Conservation (phyloP, 2,888 invertebrate species). For the Cryptus viduatorius region DNA sequence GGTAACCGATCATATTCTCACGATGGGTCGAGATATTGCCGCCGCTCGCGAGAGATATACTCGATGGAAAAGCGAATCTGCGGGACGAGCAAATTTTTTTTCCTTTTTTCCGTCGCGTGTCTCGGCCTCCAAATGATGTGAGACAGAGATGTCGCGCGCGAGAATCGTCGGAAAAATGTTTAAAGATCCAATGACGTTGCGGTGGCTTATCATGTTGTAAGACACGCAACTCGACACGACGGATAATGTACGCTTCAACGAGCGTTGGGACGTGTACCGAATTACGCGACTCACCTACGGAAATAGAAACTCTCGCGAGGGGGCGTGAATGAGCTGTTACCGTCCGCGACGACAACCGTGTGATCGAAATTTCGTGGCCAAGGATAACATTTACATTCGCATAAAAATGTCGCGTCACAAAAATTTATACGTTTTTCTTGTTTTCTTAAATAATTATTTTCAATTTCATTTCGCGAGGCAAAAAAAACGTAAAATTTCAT, state of each 20-base stretch:
- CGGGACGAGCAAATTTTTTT: background rate
- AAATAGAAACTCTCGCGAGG: slow-evolving; percentile 55
- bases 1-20: slow-evolving; percentile 44
- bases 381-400: slow-evolving; percentile 13
- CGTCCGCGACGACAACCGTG: slow-evolving; percentile 23
- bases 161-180: slow-evolving; percentile 14
- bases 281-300: slow-evolving; percentile 75
- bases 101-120: background rate
- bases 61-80: slow-evolving; percentile 4
- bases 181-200: slow-evolving; percentile 26
- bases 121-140: slow-evolving; percentile 30
- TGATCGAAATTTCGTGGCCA: slow-evolving; percentile 33
- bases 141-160: slow-evolving; percentile 1
- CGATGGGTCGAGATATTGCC: slow-evolving; percentile 16
- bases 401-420: background rate
- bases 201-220: slow-evolving; percentile 81
- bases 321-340: slow-evolving; percentile 29
- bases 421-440: background rate
- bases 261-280: slow-evolving; percentile 72
- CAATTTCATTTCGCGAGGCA: no score
- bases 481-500: no score
- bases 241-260: slow-evolving; percentile 74
- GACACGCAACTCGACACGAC: slow-evolving; percentile 80
- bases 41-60: slow-evolving; percentile 20
- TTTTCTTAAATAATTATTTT: background rate